A percentile compares a stretch with the other conserved stretches of the same genome.
Evolutionary conservation across 2,797 vertebrate species (phyloP).

Genomic region (Sebastiscus tertius): DNA sequence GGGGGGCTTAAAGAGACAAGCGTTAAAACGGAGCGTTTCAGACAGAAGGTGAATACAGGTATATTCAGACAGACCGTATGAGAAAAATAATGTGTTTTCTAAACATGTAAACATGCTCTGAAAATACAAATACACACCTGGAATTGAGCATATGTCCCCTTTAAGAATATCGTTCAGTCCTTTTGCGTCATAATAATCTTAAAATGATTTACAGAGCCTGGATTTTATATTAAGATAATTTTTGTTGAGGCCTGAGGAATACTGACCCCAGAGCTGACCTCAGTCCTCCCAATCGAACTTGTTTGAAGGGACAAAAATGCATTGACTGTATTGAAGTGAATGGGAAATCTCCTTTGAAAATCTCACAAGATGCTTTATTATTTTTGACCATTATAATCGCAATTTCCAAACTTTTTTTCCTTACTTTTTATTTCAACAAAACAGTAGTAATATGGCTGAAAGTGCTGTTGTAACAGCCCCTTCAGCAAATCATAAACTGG

Average conservation of each 20-base stretch:
- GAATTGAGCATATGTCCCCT: too few relatives aligned
- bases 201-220: not conserved
- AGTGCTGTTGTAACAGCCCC: not conserved
- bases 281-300: not conserved
- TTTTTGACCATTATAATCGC: not conserved
- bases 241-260: not conserved
- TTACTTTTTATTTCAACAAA: not conserved
- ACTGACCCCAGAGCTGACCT: not conserved
- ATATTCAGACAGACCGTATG: fast-evolving
- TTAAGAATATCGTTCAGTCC: not conserved
- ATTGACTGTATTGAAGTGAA: not conserved
- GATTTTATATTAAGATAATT: not conserved
- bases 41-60: too few relatives aligned
- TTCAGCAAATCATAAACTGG: not conserved
- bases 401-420: not conserved
- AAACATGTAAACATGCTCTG: too few relatives aligned
- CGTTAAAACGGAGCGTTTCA: too few relatives aligned
- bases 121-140: too few relatives aligned
- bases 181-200: not conserved
- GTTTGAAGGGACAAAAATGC: not conserved
- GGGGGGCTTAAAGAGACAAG: too few relatives aligned
- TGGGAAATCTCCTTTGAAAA: not conserved
- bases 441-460: not conserved
- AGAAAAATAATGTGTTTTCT: too few relatives aligned
- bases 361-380: slow-evolving; percentile 27